Percentiles rank a stretch among this genome's conserved stretches.
Conservation (phyloP, 2,797 vertebrate genomes). For the Pseudopleuronectes americanus region DNA sequence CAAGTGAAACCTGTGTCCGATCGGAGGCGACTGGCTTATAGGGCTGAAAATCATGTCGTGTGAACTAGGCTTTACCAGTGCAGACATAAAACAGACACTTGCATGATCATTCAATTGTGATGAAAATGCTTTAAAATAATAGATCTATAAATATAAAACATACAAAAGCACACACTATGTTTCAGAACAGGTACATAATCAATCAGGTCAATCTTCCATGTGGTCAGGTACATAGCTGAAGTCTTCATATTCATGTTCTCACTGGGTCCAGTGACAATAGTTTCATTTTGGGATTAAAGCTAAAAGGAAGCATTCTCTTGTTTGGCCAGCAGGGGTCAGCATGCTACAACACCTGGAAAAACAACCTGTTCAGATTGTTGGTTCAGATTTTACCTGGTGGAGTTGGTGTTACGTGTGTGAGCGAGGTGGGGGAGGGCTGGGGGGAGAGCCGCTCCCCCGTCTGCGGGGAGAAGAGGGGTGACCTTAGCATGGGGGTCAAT, state of each 20-base stretch:
- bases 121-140: background rate
- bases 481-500: constrained; percentile 78
- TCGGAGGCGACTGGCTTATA: too few species aligned
- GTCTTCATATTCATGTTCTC: background rate
- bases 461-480: constrained; percentile 73
- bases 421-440: constrained; percentile 72
- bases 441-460: constrained; percentile 66
- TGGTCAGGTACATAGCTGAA: background rate
- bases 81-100: background rate
- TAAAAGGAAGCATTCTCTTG: background rate
- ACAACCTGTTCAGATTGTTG: background rate
- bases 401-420: constrained; percentile 76
- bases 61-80: too few species aligned
- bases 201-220: too few species aligned
- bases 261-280: too few species aligned
- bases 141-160: background rate
- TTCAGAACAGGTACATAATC: too few species aligned
- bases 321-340: constrained; percentile 34
- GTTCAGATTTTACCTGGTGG: constrained; percentile 82
- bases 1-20: too few species aligned
- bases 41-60: too few species aligned
- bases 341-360: background rate
- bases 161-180: too few species aligned
- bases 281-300: too few species aligned
- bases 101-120: too few species aligned